Base-by-base conservation (phyloP, 1,140 invertebrate genomes). In the Plutomurus gul region DNA sequence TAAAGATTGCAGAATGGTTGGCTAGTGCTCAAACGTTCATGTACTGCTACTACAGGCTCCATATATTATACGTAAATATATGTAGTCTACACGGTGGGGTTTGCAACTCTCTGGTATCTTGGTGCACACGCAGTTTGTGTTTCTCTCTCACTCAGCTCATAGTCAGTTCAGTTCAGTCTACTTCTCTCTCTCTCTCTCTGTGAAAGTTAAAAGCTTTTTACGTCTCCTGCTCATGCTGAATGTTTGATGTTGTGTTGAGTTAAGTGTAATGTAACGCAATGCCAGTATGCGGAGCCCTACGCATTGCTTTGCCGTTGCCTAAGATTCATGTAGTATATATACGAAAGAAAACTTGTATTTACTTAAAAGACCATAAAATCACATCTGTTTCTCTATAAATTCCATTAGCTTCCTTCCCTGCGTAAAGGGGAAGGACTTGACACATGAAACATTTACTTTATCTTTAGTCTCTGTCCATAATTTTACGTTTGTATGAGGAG, bases 331-430 rank as follows among this genome's bases (percentile, higher is more conserved):
- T 8, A 3, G 39, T 43, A 8, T 43, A n/a, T 43, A 51, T 51
- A 4, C 47, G 56, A 65, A 30, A 36, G 56, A 33, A 51, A 65
- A 33, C 25, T 65, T 16, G 56, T 65, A 65, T 65, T 65, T 65
- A 65, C 56, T 65, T 65, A 65, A 65, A 65, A 65, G 25, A 36
- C 56, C 56, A 65, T 65, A 65, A 65, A 65, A 65, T 65, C 56
- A 65, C 56, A 65, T 65, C 56, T 65, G 56, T 36, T 65, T 65
- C 56, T 65, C 56, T 65, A 65, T 65, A 65, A 65, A 65, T 65
- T 65, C 56, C 27, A 65, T 65, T 65, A 65, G 25, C 56, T 27
- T 65, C 56, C 56, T 30, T 65, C 10, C 10, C 13, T 13, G 56
- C 27, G 56, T n/a, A 27, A 33, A 56, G 56, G 56, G 56, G 56